Evolutionary conservation across 2,797 vertebrate species (phyloP), one percentile per base, ranked within the genome.

Genomic region (Macrochelys suwanniensis): DNA sequence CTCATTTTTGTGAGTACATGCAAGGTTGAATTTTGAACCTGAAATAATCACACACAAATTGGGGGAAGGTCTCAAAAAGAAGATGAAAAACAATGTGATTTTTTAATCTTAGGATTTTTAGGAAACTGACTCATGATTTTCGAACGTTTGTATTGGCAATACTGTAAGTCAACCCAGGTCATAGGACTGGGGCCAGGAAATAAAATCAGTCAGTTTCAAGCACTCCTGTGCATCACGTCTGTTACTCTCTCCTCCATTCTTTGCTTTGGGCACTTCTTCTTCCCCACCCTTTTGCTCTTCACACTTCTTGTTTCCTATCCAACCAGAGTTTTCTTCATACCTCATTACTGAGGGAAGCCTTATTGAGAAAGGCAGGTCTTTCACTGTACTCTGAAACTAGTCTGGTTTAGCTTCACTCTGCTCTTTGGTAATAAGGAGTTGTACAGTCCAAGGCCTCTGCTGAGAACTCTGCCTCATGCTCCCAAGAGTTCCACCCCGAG

Each of bases 281-380:
- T 31, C 59, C 89, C 94, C 82, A 93, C 11, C 50, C 54, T 89
- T 87, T 92, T 95, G 83, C 49, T 84, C 82, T 92, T 95, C 78
- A 84, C 47, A 85, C 28, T 95, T 83, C 89, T 94, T 19, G 8
- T 37, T 68, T 92, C 89, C 89, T 74, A 80, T 12, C 82, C 83
- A 59, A 37, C 16, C 16, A 19, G 61, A 37, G 65, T 83, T 51
- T 84, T 65, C 80, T 92, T 89, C 56, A 13, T 10, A 74, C 90
- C 16, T 93, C 78, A 89, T 51, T 1, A 2, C 42, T 51, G 25
- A 93, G 16, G n/a, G 51, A 96, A 88, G 74, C 82, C 84, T 68
- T 80, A 82, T 4, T 84, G 45, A 81, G 54, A 87, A 87, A 78
- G 26, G 45, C 4, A 21, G 28, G 8, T 87, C 77, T 80, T 68